Conservation (phyloP, 1,140 invertebrate species). For the Lethrus apterus region DNA sequence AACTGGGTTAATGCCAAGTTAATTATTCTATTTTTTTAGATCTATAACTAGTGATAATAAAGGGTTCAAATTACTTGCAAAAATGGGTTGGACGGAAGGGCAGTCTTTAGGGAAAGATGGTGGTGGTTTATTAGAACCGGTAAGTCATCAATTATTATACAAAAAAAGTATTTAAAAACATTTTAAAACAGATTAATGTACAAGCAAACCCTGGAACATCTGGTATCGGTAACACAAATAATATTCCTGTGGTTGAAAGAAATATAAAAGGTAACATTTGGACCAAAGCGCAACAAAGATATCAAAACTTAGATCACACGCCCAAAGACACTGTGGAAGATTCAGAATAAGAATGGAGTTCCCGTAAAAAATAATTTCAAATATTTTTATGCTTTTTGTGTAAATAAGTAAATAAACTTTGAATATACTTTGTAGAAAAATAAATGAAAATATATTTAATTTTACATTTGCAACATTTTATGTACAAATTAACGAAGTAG, state of each 20-base stretch:
- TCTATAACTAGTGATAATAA: conserved; percentile 72
- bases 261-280: conserved; percentile 36
- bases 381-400: too few relatives aligned
- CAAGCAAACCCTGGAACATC: conserved; percentile 30
- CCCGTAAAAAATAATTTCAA: too few relatives aligned
- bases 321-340: too few relatives aligned
- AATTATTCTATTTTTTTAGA: conserved; percentile 42
- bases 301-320: too few relatives aligned
- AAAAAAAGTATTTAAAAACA: background rate
- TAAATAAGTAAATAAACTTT: too few relatives aligned
- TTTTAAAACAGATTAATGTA: conserved; percentile 24
- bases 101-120: conserved; percentile 70
- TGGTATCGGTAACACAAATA: conserved; percentile 26
- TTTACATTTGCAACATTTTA: too few relatives aligned
- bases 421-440: too few relatives aligned
- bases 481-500: conserved; percentile 29
- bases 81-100: conserved; percentile 91
- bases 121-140: conserved; percentile 66
- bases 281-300: conserved; percentile 43
- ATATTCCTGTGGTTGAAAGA: conserved; percentile 24
- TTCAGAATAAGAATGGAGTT: too few relatives aligned
- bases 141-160: conserved; percentile 47
- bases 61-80: conserved; percentile 80
- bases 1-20: too few relatives aligned
- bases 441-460: too few relatives aligned